phyloP scores from a whole-genome alignment of 2,797 vertebrate genomes.

The Thunnus albacares region DNA sequence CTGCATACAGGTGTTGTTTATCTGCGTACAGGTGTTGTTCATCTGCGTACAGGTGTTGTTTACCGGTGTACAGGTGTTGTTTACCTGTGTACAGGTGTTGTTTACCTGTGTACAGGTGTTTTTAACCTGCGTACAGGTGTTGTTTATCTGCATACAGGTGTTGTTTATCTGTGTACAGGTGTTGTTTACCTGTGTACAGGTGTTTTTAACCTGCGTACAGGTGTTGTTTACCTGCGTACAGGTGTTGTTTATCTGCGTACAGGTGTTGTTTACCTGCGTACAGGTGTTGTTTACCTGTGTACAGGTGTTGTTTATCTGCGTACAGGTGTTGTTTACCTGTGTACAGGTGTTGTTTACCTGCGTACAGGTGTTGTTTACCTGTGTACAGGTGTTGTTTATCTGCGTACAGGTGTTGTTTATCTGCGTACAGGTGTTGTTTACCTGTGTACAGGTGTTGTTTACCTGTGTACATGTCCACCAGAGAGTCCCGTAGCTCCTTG shows the following conservation, averaged over 20 bases:
- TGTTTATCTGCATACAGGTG: too few species aligned
- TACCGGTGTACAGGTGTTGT: slow-evolving; percentile 46
- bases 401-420: background rate
- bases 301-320: slow-evolving; percentile 70
- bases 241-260: background rate
- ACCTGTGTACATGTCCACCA: slow-evolving; percentile 84
- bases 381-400: background rate
- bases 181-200: too few species aligned
- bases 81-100: background rate
- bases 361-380: background rate
- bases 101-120: background rate
- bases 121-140: background rate
- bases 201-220: background rate
- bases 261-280: background rate
- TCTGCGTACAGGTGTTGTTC: background rate
- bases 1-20: slow-evolving; percentile 42
- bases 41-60: background rate
- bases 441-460: slow-evolving; percentile 13
- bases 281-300: too few species aligned
- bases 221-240: background rate
- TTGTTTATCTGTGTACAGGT: slow-evolving; percentile 77
- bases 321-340: slow-evolving; percentile 47
- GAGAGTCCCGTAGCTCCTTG: slow-evolving; percentile 76
- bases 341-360: background rate
- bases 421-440: too few species aligned